Conservation (phyloP, 2,113 vertebrate genomes). For the Galeopterus variegatus region DNA sequence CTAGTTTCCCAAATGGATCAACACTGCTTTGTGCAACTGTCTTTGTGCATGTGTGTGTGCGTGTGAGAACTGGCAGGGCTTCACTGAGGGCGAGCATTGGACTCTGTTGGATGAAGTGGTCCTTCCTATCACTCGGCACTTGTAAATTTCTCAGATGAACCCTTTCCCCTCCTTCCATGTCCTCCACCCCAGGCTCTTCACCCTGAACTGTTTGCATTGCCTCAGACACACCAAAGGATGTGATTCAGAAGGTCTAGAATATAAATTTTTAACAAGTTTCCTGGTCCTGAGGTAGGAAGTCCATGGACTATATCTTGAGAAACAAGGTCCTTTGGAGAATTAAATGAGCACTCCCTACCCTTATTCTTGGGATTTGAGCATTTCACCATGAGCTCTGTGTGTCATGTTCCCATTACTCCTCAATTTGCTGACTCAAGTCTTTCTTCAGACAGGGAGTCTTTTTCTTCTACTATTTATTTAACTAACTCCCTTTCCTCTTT, state of each 20-base stretch:
- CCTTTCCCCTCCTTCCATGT: fast-evolving
- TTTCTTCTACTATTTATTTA: background rate
- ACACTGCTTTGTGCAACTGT: background rate
- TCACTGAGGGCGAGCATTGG: background rate
- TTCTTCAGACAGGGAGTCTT: background rate
- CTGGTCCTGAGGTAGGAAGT: conserved; percentile 9
- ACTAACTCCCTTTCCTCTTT: background rate
- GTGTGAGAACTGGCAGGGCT: background rate
- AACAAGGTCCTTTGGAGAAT: background rate
- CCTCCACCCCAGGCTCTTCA: background rate
- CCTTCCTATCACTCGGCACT: fast-evolving
- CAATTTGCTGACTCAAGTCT: background rate
- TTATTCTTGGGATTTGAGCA: background rate
- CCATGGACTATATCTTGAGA: background rate
- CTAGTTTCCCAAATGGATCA: conserved; percentile 2
- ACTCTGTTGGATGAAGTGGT: background rate
- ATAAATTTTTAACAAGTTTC: background rate
- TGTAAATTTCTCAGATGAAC: background rate
- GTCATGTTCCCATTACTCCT: background rate
- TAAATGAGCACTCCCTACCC: background rate
- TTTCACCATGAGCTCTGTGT: background rate
- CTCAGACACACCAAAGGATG: background rate
- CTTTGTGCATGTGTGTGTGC: background rate
- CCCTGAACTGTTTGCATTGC: background rate
- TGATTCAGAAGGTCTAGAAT: background rate